phyloP scores from a whole-genome alignment of 2,888 invertebrate species.

The Luperina nickerlii region DNA sequence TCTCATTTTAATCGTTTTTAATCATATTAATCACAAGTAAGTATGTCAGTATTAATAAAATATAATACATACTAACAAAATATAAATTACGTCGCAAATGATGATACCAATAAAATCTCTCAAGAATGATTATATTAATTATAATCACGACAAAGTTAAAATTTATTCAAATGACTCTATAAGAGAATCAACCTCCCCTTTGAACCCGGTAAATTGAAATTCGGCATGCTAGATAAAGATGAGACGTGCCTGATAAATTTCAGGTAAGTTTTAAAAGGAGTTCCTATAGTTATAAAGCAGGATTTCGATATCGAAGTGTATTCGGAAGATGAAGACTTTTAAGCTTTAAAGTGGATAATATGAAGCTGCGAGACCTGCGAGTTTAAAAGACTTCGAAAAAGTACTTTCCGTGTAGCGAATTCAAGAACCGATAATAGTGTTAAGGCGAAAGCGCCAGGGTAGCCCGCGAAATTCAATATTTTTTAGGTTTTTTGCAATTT shows the following conservation, averaged over 20 bases:
- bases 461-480: too few species aligned
- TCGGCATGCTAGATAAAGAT: constrained; percentile 45
- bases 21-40: too few species aligned
- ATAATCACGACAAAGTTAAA: constrained; percentile 13
- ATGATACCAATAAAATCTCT: not conserved
- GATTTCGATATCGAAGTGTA: constrained; percentile 30
- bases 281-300: constrained; percentile 29
- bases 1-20: too few species aligned
- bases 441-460: not conserved
- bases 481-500: too few species aligned
- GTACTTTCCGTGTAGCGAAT: constrained; percentile 31
- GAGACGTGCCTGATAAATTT: constrained; percentile 52
- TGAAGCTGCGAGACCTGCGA: constrained; percentile 32
- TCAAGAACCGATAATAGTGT: constrained; percentile 25
- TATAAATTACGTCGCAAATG: not conserved
- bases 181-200: constrained; percentile 25
- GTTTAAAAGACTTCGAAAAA: constrained; percentile 49
- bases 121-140: constrained; percentile 5
- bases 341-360: constrained; percentile 36
- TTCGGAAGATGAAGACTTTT: constrained; percentile 35
- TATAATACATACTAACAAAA: not conserved
- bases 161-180: constrained; percentile 25
- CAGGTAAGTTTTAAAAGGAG: constrained; percentile 40
- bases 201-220: constrained; percentile 50
- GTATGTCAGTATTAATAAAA: too few species aligned